Conservation (phyloP, 2,113 vertebrate genomes). For the Condylura cristata region DNA sequence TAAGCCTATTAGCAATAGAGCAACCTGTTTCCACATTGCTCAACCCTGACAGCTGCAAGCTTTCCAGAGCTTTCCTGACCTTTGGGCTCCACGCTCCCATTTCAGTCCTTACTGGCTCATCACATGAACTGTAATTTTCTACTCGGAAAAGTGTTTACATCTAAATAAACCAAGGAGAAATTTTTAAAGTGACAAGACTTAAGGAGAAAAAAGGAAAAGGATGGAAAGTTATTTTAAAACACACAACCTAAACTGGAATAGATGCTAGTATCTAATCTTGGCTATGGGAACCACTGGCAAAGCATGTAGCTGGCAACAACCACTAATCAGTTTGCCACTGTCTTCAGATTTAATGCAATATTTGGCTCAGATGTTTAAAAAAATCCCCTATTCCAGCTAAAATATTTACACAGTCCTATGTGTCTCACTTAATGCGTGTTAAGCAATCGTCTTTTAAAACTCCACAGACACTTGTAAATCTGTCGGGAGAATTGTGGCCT, state of each 20-base stretch:
- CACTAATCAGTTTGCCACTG: constrained; percentile 85
- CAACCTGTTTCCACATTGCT: constrained; percentile 61
- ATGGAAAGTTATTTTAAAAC: constrained; percentile 73
- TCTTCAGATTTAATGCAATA: constrained; percentile 88
- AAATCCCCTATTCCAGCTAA: constrained; percentile 87
- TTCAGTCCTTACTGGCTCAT: constrained; percentile 32
- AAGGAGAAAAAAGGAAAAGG: neutral
- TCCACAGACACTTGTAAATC: constrained; percentile 88
- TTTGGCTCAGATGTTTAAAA: constrained; percentile 82
- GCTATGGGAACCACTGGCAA: constrained; percentile 78
- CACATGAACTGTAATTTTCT: constrained; percentile 58
- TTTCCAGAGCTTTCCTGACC: constrained; percentile 47
- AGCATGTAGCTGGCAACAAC: constrained; percentile 79
- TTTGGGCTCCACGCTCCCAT: constrained; percentile 27
- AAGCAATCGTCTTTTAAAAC: constrained; percentile 88
- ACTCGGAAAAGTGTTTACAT: constrained; percentile 76
- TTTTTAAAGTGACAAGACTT: constrained; percentile 15
- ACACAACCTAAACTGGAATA: constrained; percentile 61
- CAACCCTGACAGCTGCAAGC: constrained; percentile 64
- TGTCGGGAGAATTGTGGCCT: constrained; percentile 83
- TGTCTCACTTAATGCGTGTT: constrained; percentile 87
- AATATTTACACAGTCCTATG: constrained; percentile 88
- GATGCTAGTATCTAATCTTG: constrained; percentile 77
- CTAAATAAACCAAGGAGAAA: constrained; percentile 73
- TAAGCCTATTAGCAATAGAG: constrained; percentile 16